Base-by-base conservation (phyloP, 1,140 invertebrate genomes). In the Subanguina moxae region DNA sequence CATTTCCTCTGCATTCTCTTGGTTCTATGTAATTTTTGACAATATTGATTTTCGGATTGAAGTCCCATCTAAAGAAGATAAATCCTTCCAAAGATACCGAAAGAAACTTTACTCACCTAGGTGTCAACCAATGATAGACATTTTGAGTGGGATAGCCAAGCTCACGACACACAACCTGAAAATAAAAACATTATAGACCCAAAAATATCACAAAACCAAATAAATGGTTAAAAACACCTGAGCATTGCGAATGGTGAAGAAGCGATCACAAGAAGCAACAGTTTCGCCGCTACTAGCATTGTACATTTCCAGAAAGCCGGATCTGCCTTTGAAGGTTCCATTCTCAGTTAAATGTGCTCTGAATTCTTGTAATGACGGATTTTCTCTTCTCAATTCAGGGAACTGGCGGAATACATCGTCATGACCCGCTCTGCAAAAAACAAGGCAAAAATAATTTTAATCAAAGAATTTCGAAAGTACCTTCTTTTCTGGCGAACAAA, bases 21-120 rank as follows among this genome's bases (percentile, higher is more conserved):
- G 93, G 92, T 84, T 97, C 91, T 0, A 93, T 90, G 93, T 94
- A 99, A 0, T 90, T 91, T 88, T 91, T 91, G 77, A 96, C 90
- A 63, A 86, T 84, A 11, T 78, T 59, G 27, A 84, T 74, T 66
- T 83, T 79, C 62, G 79, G 82, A 70, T 83, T 83, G 28, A 84
- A 82, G 62, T 83, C 80, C 38, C 84, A 84, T 83, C 27, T 61
- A 30, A 61, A 61, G 3, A 3, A 61, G 11, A 61, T 61, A 30
- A 8, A n/a, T n/a, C n/a, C n/a, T n/a, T n/a, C n/a, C n/a, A n/a
- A n/a, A n/a, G n/a, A n/a, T n/a, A n/a, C n/a, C n/a, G n/a, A n/a
- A n/a, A 21, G 28, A 25, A 5, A 21, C n/a, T 25, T 19, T 61
- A 82, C 48, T 21, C 75, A 66, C 78, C 71, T 43, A 71, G 84